phyloP scores from a whole-genome alignment of 2,888 invertebrate species.

The Acrobasis suavella region DNA sequence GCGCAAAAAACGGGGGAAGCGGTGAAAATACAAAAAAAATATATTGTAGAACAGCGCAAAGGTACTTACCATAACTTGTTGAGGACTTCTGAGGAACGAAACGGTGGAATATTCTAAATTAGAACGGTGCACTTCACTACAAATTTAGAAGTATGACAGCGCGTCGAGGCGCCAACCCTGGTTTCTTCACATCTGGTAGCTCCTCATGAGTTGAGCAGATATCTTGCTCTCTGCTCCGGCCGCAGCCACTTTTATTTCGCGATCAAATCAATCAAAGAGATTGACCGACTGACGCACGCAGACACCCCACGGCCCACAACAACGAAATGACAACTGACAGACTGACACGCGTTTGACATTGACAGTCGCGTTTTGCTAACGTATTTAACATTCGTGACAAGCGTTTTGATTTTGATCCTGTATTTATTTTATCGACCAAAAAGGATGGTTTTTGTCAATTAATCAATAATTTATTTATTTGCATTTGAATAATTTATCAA shows the following conservation, averaged over 20 bases:
- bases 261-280: slow-evolving; percentile 13
- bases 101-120: neutral
- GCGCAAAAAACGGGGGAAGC: neutral
- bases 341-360: slow-evolving; percentile 1
- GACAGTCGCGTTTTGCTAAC: neutral
- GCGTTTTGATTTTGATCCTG: too few relatives aligned
- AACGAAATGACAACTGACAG: neutral
- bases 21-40: slow-evolving; percentile 2
- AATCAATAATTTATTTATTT: too few relatives aligned
- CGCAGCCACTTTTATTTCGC: neutral
- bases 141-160: neutral
- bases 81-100: neutral
- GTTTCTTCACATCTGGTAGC: slow-evolving; percentile 2
- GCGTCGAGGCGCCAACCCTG: neutral
- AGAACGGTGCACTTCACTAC: slow-evolving; percentile 2
- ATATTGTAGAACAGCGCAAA: too few relatives aligned
- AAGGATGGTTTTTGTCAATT: too few relatives aligned
- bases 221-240: neutral
- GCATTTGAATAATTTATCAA: too few relatives aligned
- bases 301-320: too few relatives aligned
- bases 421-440: too few relatives aligned
- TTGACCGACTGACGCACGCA: slow-evolving; percentile 22
- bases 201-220: neutral
- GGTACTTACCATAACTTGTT: slow-evolving; percentile 31
- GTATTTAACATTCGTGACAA: too few relatives aligned